A percentile compares a stretch with the other conserved stretches of the same genome.
These are phyloP conservation scores for Polypterus bichir DNA, from an alignment of 2,113 vertebrate genomes.

Conservation along the genomic window DNA sequence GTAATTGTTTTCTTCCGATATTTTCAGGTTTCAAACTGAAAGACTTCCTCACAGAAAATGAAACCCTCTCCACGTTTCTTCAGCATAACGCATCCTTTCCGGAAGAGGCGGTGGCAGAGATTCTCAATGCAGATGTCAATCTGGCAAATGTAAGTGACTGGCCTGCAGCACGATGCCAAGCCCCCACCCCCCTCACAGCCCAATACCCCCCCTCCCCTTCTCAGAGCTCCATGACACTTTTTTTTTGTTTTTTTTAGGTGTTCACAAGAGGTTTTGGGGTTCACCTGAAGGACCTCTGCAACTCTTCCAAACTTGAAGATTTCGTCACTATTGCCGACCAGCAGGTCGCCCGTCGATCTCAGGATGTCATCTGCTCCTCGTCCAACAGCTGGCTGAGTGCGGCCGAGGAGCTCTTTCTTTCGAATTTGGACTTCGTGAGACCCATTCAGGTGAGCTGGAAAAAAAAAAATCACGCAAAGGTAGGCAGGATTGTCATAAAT, in stretches of 20 bases:
- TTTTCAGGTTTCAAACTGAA: constrained; percentile 68
- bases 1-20: background rate
- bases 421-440: constrained; percentile 66
- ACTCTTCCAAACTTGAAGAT: constrained; percentile 39
- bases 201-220: too few relatives aligned
- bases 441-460: constrained; percentile 53
- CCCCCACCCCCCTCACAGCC: too few relatives aligned
- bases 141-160: constrained; percentile 61
- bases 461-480: background rate
- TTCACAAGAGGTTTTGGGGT: constrained; percentile 59
- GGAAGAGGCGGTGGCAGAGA: constrained; percentile 37
- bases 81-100: constrained; percentile 56
- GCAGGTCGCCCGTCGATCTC: constrained; percentile 11
- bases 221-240: background rate
- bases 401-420: constrained; percentile 45
- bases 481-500: too few relatives aligned
- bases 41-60: constrained; percentile 75
- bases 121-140: constrained; percentile 56
- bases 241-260: constrained; percentile 40
- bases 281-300: constrained; percentile 59
- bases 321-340: constrained; percentile 52
- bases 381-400: constrained; percentile 42
- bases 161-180: background rate
- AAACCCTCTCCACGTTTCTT: constrained; percentile 74
- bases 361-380: constrained; percentile 51